phyloP scores from a whole-genome alignment of 30 jellyfish, hydroid and myxozoan genomes.

The Hydractinia echinata region DNA sequence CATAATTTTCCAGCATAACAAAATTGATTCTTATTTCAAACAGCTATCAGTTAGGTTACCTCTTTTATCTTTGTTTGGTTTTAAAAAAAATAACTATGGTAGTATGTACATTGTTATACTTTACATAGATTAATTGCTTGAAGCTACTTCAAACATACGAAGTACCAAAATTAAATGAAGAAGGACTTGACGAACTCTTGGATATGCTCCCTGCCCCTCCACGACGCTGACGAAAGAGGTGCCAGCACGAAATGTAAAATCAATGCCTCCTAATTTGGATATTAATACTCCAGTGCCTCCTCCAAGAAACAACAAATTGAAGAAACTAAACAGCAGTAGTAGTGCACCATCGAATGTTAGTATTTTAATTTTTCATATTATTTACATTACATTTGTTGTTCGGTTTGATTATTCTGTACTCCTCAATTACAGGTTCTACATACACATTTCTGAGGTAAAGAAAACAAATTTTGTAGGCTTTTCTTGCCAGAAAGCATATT shows the following conservation, averaged over 20 bases:
- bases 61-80: background rate
- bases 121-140: conserved; percentile 49
- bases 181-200: conserved; percentile 65
- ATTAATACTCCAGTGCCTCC: conserved; percentile 13
- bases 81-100: background rate
- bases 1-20: too few species aligned
- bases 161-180: conserved; percentile 29
- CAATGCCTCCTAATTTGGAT: conserved; percentile 11
- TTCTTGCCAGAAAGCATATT: too few species aligned
- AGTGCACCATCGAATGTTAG: background rate
- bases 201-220: conserved; percentile 79
- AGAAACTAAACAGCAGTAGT: conserved; percentile 8
- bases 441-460: too few species aligned
- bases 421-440: too few species aligned
- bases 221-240: conserved; percentile 62
- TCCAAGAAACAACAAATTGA: conserved; percentile 17
- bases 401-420: too few species aligned
- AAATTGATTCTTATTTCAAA: too few species aligned
- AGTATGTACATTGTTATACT: background rate
- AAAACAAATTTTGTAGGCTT: too few species aligned
- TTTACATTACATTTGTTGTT: too few species aligned
- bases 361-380: too few species aligned
- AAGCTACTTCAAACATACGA: conserved; percentile 42
- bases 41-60: too few species aligned
- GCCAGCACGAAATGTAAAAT: background rate